Conservation (phyloP, 1,140 invertebrate genomes). For the Microplitis demolitor region DNA sequence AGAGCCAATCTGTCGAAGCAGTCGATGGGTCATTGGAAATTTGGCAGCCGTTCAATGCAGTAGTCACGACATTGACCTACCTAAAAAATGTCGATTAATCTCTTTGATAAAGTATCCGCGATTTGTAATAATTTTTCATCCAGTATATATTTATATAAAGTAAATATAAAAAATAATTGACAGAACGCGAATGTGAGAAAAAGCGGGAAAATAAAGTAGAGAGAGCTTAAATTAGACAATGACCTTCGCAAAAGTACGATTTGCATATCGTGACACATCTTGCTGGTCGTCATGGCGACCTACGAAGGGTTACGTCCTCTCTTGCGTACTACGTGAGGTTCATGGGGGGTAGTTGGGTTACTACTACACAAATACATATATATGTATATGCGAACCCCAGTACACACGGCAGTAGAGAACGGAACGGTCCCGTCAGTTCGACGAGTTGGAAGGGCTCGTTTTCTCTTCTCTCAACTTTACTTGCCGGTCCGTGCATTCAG, state of each 20-base stretch:
- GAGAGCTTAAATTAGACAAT: neutral
- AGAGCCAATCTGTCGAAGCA: neutral
- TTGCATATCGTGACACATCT: constrained; percentile 18
- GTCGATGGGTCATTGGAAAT: neutral
- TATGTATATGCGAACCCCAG: too few relatives aligned
- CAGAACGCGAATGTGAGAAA: neutral
- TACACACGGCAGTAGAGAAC: too few relatives aligned
- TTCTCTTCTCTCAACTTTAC: neutral
- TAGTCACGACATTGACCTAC: neutral
- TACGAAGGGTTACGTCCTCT: constrained; percentile 12
- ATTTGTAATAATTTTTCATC: too few relatives aligned
- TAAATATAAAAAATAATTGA: too few relatives aligned
- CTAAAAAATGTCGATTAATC: neutral
- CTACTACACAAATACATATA: neutral
- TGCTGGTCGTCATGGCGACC: constrained; percentile 10
- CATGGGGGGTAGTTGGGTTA: neutral
- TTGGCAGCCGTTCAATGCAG: neutral
- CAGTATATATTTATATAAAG: too few relatives aligned
- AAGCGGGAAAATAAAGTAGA: neutral
- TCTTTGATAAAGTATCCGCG: too few relatives aligned
- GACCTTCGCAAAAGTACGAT: neutral
- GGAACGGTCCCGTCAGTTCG: neutral
- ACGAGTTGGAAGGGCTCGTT: constrained; percentile 7
- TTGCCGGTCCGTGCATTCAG: neutral
- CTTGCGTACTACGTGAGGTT: neutral